Evolutionary conservation across 2,888 invertebrate genomes (phyloP).

Genomic region (Lissonota sp.): DNA sequence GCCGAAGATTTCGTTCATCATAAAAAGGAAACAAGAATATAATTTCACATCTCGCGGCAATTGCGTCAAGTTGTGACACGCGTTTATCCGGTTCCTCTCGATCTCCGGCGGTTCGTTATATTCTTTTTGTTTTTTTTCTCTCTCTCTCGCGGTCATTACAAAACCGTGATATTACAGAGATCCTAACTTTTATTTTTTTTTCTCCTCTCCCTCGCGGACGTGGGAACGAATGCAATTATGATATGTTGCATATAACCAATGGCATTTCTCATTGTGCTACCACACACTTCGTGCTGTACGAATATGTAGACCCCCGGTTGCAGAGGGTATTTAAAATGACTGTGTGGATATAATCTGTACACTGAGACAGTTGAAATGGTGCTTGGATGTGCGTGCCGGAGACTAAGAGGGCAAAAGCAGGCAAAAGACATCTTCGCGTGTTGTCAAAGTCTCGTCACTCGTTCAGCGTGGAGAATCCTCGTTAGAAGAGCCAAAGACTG

Average conservation of each 20-base stretch:
- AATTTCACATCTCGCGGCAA: not conserved
- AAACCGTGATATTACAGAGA: constrained; percentile 57
- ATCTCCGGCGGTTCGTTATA: not conserved
- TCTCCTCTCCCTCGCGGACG: constrained; percentile 60
- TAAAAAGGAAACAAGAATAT: not conserved
- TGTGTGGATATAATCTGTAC: not conserved
- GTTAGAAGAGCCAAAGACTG: too few species aligned
- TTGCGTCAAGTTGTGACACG: constrained; percentile 54
- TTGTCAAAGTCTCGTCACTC: constrained; percentile 32
- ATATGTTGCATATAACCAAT: constrained; percentile 66
- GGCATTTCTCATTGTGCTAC: constrained; percentile 61
- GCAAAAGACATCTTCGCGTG: constrained; percentile 16
- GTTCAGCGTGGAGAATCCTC: not conserved
- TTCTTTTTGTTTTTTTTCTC: constrained; percentile 1
- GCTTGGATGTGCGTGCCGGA: constrained; percentile 50
- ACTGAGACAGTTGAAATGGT: not conserved
- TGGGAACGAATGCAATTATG: constrained; percentile 76
- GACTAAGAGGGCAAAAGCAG: constrained; percentile 9
- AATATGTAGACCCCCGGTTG: not conserved
- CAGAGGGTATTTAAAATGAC: too few species aligned
- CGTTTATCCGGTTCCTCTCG: constrained; percentile 49
- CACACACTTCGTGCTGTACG: constrained; percentile 37
- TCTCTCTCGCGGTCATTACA: constrained; percentile 61
- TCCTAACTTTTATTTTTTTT: constrained; percentile 32
- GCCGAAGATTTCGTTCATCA: too few species aligned